Evolutionary conservation across 2,888 invertebrate genomes (phyloP).

Genomic region (Sipha maydis): DNA sequence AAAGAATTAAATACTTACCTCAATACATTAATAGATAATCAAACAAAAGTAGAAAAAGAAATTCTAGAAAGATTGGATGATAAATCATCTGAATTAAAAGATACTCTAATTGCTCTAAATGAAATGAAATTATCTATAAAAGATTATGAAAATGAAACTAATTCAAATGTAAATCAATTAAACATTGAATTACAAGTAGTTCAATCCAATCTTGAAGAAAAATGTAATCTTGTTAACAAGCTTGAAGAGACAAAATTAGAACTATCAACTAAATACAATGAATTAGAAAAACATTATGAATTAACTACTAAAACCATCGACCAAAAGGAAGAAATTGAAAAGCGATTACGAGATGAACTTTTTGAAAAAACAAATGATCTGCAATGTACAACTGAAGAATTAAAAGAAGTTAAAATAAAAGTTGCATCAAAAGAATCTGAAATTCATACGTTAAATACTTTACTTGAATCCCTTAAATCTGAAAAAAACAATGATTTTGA

Average conservation of each 20-base stretch:
- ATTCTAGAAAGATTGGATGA: background rate
- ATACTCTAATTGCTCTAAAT: background rate
- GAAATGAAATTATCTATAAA: background rate
- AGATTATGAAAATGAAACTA: background rate
- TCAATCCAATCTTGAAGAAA: slow-evolving; percentile 21
- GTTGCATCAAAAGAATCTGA: background rate
- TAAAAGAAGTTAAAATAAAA: slow-evolving; percentile 24
- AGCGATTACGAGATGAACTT: slow-evolving; percentile 21
- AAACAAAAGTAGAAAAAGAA: slow-evolving; percentile 17
- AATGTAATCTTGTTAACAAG: background rate
- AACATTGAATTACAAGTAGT: slow-evolving; percentile 10
- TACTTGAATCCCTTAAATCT: background rate
- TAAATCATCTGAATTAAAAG: slow-evolving; percentile 8
- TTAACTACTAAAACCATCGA: background rate
- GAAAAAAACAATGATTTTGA: background rate
- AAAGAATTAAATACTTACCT: slow-evolving; percentile 11
- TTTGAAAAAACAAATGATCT: background rate
- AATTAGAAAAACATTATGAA: slow-evolving; percentile 25
- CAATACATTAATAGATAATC: background rate
- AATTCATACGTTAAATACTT: slow-evolving; percentile 27
- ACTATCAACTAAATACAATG: slow-evolving; percentile 16
- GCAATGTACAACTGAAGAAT: background rate
- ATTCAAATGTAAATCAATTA: slow-evolving; percentile 15
- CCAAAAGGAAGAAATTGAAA: slow-evolving; percentile 19
- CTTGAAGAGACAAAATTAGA: slow-evolving; percentile 20